Base-by-base conservation (phyloP, 2,797 vertebrate genomes). In the Pelobates cultripes region DNA sequence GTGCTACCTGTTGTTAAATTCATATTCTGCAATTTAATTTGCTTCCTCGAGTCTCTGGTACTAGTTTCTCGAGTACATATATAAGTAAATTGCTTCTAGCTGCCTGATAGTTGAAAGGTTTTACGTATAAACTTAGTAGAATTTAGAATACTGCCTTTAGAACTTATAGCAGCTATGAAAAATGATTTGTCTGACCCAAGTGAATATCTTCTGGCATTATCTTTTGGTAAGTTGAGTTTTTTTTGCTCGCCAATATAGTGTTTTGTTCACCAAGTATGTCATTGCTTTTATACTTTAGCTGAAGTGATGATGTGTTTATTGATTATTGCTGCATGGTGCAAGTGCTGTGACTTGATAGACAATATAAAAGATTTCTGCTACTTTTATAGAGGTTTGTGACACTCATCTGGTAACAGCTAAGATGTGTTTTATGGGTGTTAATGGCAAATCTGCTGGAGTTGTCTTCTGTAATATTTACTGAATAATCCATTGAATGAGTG, bases 301-400 rank as follows among this genome's bases (percentile, higher is more conserved):
- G 60, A 80, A 84, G 82, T 76, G 82, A 84, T 84, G 82, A 84
- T 84, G 77, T 79, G 82, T 84, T 80, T 73, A 84, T 84, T 84
- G 82, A 84, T 84, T 84, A 79, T 84, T 79, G 63, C 72, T 68
- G 77, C 77, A 79, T 67, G 57, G 77, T 79, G 73, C 64, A 80
- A 84, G 82, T 10, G 73, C 75, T 71, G 70, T 69, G 82, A 51
- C 72, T 72, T 72, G 73, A 61, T 76, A 66, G 73, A 76, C 44
- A 80, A 80, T 72, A 73, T 74, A 84, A 84, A 47, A 75, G 63
- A 71, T 80, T 76, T 42, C 73, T 70, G 64, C 74, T 83, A 66
- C 73, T 55, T 57, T 47, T 79, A 72, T 76, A 41, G 72, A 84
- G 67, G 82, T 84, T 78, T 84, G 82, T 84, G 82, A 84, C 82